Evolutionary conservation across 2,113 vertebrate genomes (phyloP), one percentile per base, ranked within the genome.

Genomic region (Ammodytes marinus): DNA sequence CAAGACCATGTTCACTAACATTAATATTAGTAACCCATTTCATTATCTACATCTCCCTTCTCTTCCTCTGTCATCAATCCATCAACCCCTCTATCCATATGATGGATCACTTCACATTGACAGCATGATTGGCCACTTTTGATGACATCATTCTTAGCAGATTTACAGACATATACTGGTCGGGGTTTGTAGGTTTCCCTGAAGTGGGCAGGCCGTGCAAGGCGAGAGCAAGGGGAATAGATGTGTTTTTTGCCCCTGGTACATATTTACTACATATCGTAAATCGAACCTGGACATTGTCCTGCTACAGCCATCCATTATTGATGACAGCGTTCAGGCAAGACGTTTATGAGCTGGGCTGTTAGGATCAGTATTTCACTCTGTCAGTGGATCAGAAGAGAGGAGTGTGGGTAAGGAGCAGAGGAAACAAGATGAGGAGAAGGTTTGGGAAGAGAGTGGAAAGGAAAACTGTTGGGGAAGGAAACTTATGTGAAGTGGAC

Each of bases 251-350:
- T 66, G 45, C 64, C 54, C 47, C 42, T 0, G 40, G 64, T 75
- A 69, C 80, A 77, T 91, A 85, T 92, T 89, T 92, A 89, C 83
- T 68, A 74, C 77, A 68, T 63, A 19, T 59, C 50, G 46, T 92
- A 91, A 93, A 91, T 90, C 42, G 60, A 86, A 74, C 64, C 59
- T 17, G 74, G 78, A 90, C 82, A 87, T 90, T 91, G 89, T 89
- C 88, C 83, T 60, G 82, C 73, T 78, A 82, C 79, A 76, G 75
- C 79, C 88, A 87, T 91, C 72, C 78, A 90, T 92, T 92, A 89
- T 81, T 88, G 86, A 85, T 90, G 92, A 87, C 88, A 90, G 73
- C 88, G 74, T 91, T 91, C 83, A 83, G 87, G 86, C 83, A 69
- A 54, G 84, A 80, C 66, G 19, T 91, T 93, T 92, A 92, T 90